Conservation (phyloP, 2,888 invertebrate species). For the Cabera pusaria region DNA sequence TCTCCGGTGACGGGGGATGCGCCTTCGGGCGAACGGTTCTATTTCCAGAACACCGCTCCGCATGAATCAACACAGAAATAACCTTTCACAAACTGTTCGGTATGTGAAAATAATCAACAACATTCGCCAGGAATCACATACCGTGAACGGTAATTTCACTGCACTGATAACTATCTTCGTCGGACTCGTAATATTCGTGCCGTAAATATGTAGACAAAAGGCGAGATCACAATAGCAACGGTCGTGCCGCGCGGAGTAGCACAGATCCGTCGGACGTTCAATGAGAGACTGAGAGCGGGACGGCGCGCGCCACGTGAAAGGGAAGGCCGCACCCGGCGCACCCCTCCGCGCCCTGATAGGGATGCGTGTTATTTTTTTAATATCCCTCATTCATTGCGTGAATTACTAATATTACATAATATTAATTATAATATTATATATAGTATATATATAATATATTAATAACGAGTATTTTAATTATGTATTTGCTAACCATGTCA, state of each 20-base stretch:
- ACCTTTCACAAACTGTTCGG: constrained; percentile 76
- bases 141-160: constrained; percentile 78
- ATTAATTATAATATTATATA: too few species aligned
- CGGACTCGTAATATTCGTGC: constrained; percentile 56
- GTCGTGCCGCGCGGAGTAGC: constrained; percentile 48
- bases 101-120: constrained; percentile 69
- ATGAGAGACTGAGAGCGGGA: constrained; percentile 66
- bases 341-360: constrained; percentile 40
- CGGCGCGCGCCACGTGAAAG: constrained; percentile 40
- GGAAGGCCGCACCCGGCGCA: constrained; percentile 44
- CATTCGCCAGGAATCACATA: constrained; percentile 68
- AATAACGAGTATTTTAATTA: too few species aligned
- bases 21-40: constrained; percentile 71
- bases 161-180: constrained; percentile 67
- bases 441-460: too few species aligned
- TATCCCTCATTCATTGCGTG: constrained; percentile 4
- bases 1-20: constrained; percentile 66
- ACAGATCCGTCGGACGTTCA: constrained; percentile 69
- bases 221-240: constrained; percentile 62
- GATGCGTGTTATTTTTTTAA: constrained; percentile 34
- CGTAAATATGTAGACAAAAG: constrained; percentile 67
- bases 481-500: too few species aligned
- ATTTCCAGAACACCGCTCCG: constrained; percentile 80
- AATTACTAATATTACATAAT: constrained; percentile 1
- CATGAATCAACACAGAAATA: constrained; percentile 83